Conservation (phyloP, 2,797 vertebrate genomes). For the Sebastes taczanowskii region DNA sequence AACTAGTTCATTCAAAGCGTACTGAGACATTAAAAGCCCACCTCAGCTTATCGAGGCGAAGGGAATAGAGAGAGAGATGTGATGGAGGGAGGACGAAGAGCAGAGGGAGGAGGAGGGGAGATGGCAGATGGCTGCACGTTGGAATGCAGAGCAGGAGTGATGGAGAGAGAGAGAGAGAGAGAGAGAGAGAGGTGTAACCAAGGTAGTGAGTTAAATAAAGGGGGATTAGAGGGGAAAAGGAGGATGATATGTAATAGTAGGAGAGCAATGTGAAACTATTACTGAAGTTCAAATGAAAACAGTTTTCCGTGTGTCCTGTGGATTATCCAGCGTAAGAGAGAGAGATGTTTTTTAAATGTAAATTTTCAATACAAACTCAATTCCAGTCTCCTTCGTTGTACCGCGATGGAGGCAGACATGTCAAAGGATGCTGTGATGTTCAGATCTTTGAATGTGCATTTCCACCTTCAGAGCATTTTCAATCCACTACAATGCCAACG, state of each 20-base stretch:
- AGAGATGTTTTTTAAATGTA: not conserved
- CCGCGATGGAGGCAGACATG: not conserved
- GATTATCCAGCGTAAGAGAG: not conserved
- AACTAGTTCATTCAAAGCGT: not conserved
- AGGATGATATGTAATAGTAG: not conserved
- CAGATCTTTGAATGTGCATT: not conserved
- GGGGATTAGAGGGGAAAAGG: not conserved
- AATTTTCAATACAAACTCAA: not conserved
- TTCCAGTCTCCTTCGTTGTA: not conserved
- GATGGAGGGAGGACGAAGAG: not conserved
- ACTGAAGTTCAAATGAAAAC: not conserved
- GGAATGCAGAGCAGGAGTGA: conserved; percentile 22
- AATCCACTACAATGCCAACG: not conserved
- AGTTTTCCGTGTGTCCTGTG: not conserved
- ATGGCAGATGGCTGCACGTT: conserved; percentile 46
- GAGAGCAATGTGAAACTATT: not conserved
- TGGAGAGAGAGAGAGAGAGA: conserved; percentile 5
- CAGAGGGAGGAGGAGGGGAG: not conserved
- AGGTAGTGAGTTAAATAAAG: not conserved
- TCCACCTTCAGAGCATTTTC: not conserved
- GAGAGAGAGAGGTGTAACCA: conserved; percentile 10
- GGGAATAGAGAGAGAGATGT: not conserved
- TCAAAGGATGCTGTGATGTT: not conserved
- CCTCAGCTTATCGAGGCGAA: not conserved
- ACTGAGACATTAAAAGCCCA: not conserved